Conservation (phyloP, 2,888 invertebrate genomes). For the Dromius quadrimaculatus region DNA sequence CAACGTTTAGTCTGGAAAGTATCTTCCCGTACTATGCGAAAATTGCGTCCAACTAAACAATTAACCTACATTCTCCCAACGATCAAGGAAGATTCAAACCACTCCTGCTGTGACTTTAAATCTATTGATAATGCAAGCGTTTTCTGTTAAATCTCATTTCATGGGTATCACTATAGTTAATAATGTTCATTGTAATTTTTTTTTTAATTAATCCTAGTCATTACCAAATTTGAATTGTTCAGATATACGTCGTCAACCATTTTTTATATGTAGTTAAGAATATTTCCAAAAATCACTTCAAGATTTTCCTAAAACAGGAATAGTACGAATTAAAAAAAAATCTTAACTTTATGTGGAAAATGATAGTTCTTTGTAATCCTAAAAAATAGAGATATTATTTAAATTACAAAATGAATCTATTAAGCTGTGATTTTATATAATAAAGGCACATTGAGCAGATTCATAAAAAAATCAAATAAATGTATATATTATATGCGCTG, state of each 20-base stretch:
- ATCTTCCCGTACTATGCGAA: slow-evolving; percentile 74
- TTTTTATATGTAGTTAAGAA: slow-evolving; percentile 29
- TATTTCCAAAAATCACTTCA: slow-evolving; percentile 14
- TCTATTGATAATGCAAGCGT: slow-evolving; percentile 8
- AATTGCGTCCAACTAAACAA: slow-evolving; percentile 40
- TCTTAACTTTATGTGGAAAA: slow-evolving; percentile 23
- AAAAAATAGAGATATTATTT: slow-evolving; percentile 5
- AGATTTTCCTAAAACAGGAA: not conserved
- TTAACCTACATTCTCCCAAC: slow-evolving; percentile 38
- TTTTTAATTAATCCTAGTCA: slow-evolving; percentile 24
- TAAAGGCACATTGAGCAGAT: slow-evolving; percentile 28
- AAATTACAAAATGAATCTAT: slow-evolving; percentile 20
- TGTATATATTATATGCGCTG: slow-evolving; percentile 22
- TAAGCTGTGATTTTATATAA: slow-evolving; percentile 21
- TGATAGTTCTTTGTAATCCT: slow-evolving; percentile 5
- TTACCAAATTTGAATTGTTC: slow-evolving; percentile 33
- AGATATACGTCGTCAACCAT: slow-evolving; percentile 27
- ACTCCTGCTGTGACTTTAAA: slow-evolving; percentile 7
- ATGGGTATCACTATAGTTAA: slow-evolving; percentile 22
- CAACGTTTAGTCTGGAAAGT: slow-evolving; percentile 84
- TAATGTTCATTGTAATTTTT: slow-evolving; percentile 29
- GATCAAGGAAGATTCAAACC: slow-evolving; percentile 37
- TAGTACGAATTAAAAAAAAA: slow-evolving; percentile 21
- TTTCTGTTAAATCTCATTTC: slow-evolving; percentile 23
- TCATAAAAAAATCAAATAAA: slow-evolving; percentile 31